These are phyloP conservation scores for Geotrupes spiniger DNA, from an alignment of 2,888 invertebrate species.

Conservation along the genomic window DNA sequence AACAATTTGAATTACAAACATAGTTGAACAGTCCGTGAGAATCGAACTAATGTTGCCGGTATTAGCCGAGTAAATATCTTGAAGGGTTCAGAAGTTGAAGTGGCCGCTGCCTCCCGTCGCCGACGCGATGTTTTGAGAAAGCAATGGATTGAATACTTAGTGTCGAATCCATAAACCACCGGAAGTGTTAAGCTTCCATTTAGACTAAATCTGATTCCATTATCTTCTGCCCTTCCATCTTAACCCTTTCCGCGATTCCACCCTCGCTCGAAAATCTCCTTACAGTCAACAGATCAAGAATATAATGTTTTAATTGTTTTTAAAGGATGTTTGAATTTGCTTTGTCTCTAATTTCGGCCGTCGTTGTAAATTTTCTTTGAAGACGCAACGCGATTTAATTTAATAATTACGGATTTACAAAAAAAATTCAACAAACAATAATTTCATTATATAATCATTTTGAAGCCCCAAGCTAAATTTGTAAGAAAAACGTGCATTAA, in stretches of 20 bases:
- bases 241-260: slow-evolving; percentile 40
- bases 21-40: slow-evolving; percentile 10
- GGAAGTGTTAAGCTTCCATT: slow-evolving; percentile 52
- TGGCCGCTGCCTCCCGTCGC: slow-evolving; percentile 12
- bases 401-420: too few relatives aligned
- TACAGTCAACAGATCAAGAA: slow-evolving; percentile 24
- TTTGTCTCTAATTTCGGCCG: slow-evolving; percentile 2
- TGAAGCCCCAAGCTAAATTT: too few relatives aligned
- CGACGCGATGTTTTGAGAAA: slow-evolving; percentile 27
- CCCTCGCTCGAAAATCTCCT: slow-evolving; percentile 10
- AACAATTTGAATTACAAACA: slow-evolving; percentile 3
- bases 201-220: slow-evolving; percentile 52
- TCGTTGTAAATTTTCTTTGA: too few relatives aligned
- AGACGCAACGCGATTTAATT: too few relatives aligned
- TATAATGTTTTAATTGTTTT: slow-evolving; percentile 24
- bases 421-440: too few relatives aligned
- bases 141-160: slow-evolving; percentile 49
- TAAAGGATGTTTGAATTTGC: slow-evolving; percentile 19
- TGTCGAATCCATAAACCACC: slow-evolving; percentile 51
- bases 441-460: too few relatives aligned
- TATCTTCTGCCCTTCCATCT: slow-evolving; percentile 47
- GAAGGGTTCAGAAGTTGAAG: slow-evolving; percentile 13
- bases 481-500: too few relatives aligned
- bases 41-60: slow-evolving; percentile 18
- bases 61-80: slow-evolving; percentile 24